Conservation (phyloP, 2,113 vertebrate genomes). For the Chaetodon auriga region DNA sequence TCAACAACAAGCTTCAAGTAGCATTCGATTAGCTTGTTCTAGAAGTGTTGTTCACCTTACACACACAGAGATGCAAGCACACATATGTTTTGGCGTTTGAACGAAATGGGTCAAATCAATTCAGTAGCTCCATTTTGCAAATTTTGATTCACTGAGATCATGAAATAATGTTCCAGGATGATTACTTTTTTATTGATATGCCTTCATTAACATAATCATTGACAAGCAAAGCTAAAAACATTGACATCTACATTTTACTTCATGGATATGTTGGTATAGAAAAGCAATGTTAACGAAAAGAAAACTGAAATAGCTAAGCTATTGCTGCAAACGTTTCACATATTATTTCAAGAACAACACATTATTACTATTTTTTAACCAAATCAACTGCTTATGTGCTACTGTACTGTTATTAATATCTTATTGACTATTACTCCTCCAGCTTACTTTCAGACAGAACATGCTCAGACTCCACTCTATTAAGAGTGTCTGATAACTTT, state of each 20-base stretch:
- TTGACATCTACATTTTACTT: background rate
- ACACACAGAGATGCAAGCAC: background rate
- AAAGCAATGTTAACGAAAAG: background rate
- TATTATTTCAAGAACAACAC: background rate
- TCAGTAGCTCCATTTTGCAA: background rate
- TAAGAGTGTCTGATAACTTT: slow-evolving; percentile 80
- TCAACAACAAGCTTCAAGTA: slow-evolving; percentile 81
- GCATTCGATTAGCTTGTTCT: slow-evolving; percentile 82
- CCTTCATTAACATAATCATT: background rate
- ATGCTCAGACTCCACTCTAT: slow-evolving; percentile 80
- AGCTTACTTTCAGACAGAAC: slow-evolving; percentile 65
- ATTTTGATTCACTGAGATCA: slow-evolving; percentile 11
- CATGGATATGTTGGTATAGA: background rate
- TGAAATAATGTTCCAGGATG: background rate
- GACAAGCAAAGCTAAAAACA: background rate
- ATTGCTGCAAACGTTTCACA: background rate
- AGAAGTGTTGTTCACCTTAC: slow-evolving; percentile 85
- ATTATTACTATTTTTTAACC: background rate
- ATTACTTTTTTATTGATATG: too few species aligned
- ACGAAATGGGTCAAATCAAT: too few species aligned
- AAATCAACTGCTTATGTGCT: background rate
- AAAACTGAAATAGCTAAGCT: background rate
- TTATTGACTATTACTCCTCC: slow-evolving; percentile 74
- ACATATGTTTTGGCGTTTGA: background rate
- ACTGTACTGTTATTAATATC: background rate